These are phyloP conservation scores for Chalcosyrphus nemorum DNA, from an alignment of 2,888 invertebrate species.

Conservation along the genomic window DNA sequence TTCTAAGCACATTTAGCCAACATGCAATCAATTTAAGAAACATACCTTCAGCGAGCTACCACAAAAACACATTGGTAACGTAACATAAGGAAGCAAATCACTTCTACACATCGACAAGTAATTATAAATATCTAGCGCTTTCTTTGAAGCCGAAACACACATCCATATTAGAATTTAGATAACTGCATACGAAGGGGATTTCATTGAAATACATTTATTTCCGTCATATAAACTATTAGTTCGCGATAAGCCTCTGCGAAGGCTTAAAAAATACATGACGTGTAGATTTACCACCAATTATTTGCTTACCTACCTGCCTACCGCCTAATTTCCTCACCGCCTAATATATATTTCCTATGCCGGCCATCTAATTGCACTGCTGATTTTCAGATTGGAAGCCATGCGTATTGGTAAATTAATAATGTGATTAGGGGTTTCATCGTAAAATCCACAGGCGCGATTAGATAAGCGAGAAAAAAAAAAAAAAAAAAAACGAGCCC, in stretches of 20 bases:
- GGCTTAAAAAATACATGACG: conserved; percentile 36
- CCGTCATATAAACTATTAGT: conserved; percentile 46
- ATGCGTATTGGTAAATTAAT: conserved; percentile 62
- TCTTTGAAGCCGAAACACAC: conserved; percentile 32
- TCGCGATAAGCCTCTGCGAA: conserved; percentile 24
- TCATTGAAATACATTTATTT: conserved; percentile 44
- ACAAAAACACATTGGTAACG: too few relatives aligned
- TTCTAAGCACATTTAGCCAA: too few relatives aligned
- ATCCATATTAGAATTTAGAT: not conserved
- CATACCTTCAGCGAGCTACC: too few relatives aligned
- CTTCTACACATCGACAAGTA: too few relatives aligned
- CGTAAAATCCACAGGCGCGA: conserved; percentile 57
- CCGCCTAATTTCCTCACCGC: conserved; percentile 56
- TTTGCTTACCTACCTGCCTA: conserved; percentile 54
- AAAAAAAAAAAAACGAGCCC: too few relatives aligned
- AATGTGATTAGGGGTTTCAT: conserved; percentile 56
- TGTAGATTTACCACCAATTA: conserved; percentile 60
- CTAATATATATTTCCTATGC: conserved; percentile 39
- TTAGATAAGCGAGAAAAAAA: conserved; percentile 51
- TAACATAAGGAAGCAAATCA: too few relatives aligned
- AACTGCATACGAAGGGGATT: conserved; percentile 12
- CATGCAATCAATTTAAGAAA: too few relatives aligned
- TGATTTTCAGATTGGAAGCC: conserved; percentile 69
- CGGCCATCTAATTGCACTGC: conserved; percentile 61
- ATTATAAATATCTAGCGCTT: conserved; percentile 10